A percentile compares a stretch with the other conserved stretches of the same genome.
These are phyloP conservation scores for Danio rerio DNA, from an alignment of 2,113 vertebrate species.

Conservation along the genomic window DNA sequence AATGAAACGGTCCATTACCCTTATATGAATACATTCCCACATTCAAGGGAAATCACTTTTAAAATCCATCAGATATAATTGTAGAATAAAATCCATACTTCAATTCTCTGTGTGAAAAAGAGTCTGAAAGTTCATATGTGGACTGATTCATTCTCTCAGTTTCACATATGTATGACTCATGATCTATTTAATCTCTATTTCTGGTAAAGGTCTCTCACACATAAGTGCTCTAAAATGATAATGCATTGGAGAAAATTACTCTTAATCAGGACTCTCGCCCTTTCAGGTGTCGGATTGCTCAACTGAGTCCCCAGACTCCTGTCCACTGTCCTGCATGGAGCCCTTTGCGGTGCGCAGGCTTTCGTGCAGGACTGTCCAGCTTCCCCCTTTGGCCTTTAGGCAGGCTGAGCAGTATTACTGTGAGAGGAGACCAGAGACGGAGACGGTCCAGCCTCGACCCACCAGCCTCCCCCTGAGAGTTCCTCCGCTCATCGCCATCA, in stretches of 20 bases:
- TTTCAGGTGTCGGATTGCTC: slow-evolving; percentile 83
- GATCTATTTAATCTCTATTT: not conserved
- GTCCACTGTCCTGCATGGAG: slow-evolving; percentile 80
- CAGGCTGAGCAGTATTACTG: slow-evolving; percentile 90
- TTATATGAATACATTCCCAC: not conserved
- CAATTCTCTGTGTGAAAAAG: not conserved
- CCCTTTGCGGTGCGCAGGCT: slow-evolving; percentile 87
- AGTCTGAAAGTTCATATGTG: not conserved
- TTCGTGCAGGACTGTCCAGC: slow-evolving; percentile 87
- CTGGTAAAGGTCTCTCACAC: not conserved
- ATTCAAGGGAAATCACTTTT: not conserved
- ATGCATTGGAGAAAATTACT: not conserved
- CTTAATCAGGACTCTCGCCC: not conserved
- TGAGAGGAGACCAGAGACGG: slow-evolving; percentile 80
- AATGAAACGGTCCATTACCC: not conserved
- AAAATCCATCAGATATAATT: too few species aligned
- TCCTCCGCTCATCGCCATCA: slow-evolving; percentile 92
- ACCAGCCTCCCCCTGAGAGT: slow-evolving; percentile 87
- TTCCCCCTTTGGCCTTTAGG: slow-evolving; percentile 91
- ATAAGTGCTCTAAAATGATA: not conserved
- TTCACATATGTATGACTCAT: not conserved
- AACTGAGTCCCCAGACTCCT: slow-evolving; percentile 79
- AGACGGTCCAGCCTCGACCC: slow-evolving; percentile 79
- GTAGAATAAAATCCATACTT: too few species aligned
- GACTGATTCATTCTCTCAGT: not conserved